Evolutionary conservation across 35 echinoderm and acorn worm genomes (phyloP), one percentile per base, ranked within the genome.

Genomic region (Apostichopus parvimensis): DNA sequence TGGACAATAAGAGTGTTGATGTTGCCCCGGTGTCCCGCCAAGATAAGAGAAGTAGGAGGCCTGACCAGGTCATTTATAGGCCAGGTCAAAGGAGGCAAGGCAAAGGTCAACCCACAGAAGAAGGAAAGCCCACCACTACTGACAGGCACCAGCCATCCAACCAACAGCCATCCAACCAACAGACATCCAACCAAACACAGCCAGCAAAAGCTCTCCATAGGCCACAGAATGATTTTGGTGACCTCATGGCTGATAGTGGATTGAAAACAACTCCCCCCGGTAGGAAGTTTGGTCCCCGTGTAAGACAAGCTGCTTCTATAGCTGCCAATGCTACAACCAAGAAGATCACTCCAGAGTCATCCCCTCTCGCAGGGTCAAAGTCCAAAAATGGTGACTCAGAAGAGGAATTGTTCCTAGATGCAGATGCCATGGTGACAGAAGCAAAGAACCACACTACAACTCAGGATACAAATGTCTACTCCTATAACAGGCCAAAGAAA

Each of bases 31-130:
- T 24, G 14, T 28, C 86, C 58, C 86, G 86, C 17, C 60, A 21
- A 5, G 86, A 88, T 0, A 88, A 21, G 77, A 91, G 55, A 22
- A 25, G 18, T 55, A 22, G 89, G 52, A 54, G 56, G 76, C 89
- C 89, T 57, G 89, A 91, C 73, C 89, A 91, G 89, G 89, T 24
- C 21, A 91, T 91, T 5, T 91, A 91, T 68, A 77, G 89, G 54
- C 89, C 89, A 13, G 56, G 89, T 8, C 55, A 11, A 14, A 73
- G 15, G 71, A 77, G 28, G 18, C 72, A 79, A 57, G 53, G 7
- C 0, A 91, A 91, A 57, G 8, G 53, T 21, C 34, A 25, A 77
- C 4, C 28, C 6, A 3, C 71, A 78, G 89, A 91, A 28, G 77
- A 91, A 45, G 22, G 15, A 15, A 91, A 78, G 62, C 24, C 34